Conservation (phyloP, 2,888 invertebrate genomes). For the Aleiodes alternator region DNA sequence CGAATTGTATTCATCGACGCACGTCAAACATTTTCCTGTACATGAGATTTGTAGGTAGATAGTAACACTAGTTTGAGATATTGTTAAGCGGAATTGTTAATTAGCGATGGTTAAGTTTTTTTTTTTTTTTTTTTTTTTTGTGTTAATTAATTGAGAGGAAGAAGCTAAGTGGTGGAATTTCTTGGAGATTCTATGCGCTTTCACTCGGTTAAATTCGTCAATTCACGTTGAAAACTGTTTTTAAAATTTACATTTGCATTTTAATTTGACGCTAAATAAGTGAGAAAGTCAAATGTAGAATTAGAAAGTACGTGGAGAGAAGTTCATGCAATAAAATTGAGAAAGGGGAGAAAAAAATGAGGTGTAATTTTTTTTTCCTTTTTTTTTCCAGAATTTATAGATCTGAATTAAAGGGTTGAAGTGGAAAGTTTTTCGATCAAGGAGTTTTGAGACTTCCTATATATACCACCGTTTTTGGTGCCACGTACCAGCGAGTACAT, state of each 20-base stretch:
- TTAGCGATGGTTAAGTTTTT: background rate
- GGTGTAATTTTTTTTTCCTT: background rate
- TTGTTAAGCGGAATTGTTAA: background rate
- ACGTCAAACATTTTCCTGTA: constrained; percentile 26
- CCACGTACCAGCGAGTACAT: constrained; percentile 34
- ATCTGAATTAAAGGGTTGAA: constrained; percentile 30
- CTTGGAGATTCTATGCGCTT: too few species aligned
- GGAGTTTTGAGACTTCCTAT: constrained; percentile 32
- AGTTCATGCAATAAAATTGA: too few species aligned
- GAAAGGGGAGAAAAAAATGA: background rate
- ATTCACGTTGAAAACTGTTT: background rate
- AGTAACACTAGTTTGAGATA: background rate
- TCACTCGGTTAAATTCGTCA: too few species aligned
- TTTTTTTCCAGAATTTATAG: background rate
- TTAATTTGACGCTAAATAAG: too few species aligned
- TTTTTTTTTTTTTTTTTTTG: background rate
- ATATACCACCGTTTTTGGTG: constrained; percentile 12
- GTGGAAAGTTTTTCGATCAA: constrained; percentile 39
- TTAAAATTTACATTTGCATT: too few species aligned
- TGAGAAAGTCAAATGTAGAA: too few species aligned
- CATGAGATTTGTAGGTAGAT: constrained; percentile 15
- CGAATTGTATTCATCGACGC: constrained; percentile 13
- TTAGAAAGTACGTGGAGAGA: too few species aligned
- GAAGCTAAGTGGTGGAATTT: too few species aligned
- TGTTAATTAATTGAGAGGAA: too few species aligned